Conservation (phyloP, 2,888 invertebrate species). For the Lycophotia porphyrea region DNA sequence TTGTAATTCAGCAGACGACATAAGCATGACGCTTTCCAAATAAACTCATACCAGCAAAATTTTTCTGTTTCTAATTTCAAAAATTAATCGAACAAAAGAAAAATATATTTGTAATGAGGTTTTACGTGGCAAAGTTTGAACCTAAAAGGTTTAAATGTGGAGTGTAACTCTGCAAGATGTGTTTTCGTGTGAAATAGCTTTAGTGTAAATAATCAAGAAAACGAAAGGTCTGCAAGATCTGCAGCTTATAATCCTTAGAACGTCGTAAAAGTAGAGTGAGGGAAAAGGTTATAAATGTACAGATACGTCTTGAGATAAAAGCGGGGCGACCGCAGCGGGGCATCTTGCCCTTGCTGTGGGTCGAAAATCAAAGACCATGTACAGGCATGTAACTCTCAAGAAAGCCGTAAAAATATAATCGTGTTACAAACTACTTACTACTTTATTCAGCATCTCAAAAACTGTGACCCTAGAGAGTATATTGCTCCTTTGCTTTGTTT, state of each 20-base stretch:
- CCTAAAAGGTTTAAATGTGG: too few relatives aligned
- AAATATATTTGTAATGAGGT: too few relatives aligned
- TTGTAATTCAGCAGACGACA: too few relatives aligned
- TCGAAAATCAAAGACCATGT: neutral
- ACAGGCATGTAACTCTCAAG: too few relatives aligned
- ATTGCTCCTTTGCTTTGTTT: neutral
- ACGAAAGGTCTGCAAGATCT: conserved; percentile 9
- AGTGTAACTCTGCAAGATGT: too few relatives aligned
- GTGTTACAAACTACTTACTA: neutral
- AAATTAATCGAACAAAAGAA: too few relatives aligned
- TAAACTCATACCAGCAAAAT: too few relatives aligned
- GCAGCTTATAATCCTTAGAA: conserved; percentile 14
- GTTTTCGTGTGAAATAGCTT: neutral
- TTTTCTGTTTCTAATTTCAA: too few relatives aligned
- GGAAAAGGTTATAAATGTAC: neutral
- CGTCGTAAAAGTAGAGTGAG: conserved; percentile 17
- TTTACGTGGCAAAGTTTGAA: too few relatives aligned
- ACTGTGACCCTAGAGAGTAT: neutral
- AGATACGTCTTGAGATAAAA: neutral
- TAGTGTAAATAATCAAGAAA: conserved; percentile 7
- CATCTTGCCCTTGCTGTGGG: neutral
- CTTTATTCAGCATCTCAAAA: neutral
- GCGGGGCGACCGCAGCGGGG: neutral
- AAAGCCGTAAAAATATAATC: neutral
- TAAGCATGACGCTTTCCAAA: too few relatives aligned